Conservation (phyloP, 2,113 vertebrate genomes). For the Pseudopipra pipra region DNA sequence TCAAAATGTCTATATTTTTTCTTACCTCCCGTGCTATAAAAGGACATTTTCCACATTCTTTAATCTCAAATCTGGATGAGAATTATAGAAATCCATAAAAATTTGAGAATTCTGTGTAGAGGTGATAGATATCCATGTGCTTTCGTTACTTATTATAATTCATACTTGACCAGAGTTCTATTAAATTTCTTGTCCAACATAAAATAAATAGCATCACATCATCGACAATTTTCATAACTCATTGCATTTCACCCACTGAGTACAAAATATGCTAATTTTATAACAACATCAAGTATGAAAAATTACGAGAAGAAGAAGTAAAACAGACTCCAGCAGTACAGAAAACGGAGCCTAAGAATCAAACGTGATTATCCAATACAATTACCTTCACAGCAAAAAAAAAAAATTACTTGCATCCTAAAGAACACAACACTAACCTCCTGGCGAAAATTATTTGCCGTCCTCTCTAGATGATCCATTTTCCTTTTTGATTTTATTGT, state of each 20-base stretch:
- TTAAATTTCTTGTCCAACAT: not conserved
- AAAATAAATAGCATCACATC: not conserved
- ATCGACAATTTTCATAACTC: not conserved
- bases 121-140: fast-evolving
- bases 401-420: not conserved
- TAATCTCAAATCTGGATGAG: not conserved
- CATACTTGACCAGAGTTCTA: not conserved
- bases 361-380: not conserved
- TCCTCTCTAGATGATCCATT: constrained; percentile 89
- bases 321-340: not conserved
- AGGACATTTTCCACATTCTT: not conserved
- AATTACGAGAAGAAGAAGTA: not conserved
- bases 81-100: not conserved
- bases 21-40: not conserved
- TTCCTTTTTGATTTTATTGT: constrained; percentile 82
- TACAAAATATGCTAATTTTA: not conserved
- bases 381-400: not conserved
- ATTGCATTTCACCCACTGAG: not conserved
- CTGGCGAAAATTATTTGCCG: constrained; percentile 83
- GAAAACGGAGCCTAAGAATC: not conserved
- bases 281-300: not conserved
- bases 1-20: not conserved
- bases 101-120: not conserved
- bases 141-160: not conserved
- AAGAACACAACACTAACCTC: constrained; percentile 76